Evolutionary conservation across 92 coral and sea anemone genomes (phyloP), one percentile per base, ranked within the genome.

Genomic region (Bergia puertoricense): DNA sequence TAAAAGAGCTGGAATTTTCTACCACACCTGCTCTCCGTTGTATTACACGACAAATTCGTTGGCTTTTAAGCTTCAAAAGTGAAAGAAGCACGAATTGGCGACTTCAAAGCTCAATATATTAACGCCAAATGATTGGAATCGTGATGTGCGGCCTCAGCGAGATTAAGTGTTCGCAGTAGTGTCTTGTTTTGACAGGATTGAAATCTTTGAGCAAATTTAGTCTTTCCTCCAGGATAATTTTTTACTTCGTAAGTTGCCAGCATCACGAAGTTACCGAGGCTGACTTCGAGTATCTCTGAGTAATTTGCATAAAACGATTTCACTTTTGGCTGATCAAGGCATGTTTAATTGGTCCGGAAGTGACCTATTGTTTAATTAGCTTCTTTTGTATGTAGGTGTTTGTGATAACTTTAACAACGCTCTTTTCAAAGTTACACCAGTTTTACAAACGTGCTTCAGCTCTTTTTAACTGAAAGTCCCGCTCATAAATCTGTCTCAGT

Each of bases 271-370:
- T 68, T 8, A 15, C 57, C 57, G 15, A 51, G 15, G 15, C 15
- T 0, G 11, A 51, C 13, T 30, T 69, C 40, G 40, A 8, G 41
- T 2, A 23, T 5, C 1, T 9, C 4, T 69, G 30, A 7, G 36
- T 69, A 69, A 69, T 69, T 69, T 69, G 75, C 75, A 69, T 69
- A 69, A 69, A 69, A 69, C 41, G 23, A 69, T 69, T 69, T 69
- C 23, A 69, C 75, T 0, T 69, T 7, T 40, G 75, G 41, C 75
- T 69, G 0, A 40, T 40, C 41, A 23, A 69, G 2, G 41, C 75
- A 69, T 7, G 13, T 30, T 69, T 69, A 69, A 69, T 23, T 69
- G 75, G 40, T 69, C 41, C 41, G 75, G 75, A 69, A 5, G 75
- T 69, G 40, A 69, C 8, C 75, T 69, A 69, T 69, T 69, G 75